These are phyloP conservation scores for Nebria ingens DNA, from an alignment of 1,140 invertebrate species.

Conservation along the genomic window DNA sequence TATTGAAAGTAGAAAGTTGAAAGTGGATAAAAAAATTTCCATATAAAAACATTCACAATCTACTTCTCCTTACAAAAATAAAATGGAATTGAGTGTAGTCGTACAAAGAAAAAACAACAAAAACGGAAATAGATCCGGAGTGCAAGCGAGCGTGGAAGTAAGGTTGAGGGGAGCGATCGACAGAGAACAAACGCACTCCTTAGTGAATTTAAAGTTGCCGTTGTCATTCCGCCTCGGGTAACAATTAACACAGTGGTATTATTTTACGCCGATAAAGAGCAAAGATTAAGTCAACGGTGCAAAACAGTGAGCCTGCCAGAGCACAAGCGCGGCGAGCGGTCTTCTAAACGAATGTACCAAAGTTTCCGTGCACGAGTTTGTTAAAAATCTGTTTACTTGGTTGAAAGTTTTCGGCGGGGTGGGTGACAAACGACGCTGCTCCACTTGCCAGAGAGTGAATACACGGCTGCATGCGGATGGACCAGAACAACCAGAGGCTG, in stretches of 20 bases:
- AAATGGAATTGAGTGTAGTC: too few relatives aligned
- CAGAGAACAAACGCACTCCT: not conserved
- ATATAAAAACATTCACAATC: too few relatives aligned
- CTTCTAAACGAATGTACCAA: not conserved
- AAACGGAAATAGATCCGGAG: too few relatives aligned
- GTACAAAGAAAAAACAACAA: too few relatives aligned
- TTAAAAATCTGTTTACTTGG: not conserved
- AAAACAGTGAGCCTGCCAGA: not conserved
- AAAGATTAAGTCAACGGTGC: not conserved
- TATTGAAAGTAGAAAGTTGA: too few relatives aligned
- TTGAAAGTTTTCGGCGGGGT: not conserved
- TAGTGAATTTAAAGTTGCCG: not conserved
- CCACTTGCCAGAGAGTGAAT: not conserved
- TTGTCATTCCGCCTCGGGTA: not conserved
- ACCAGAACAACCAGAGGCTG: too few relatives aligned
- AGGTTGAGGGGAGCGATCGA: too few relatives aligned
- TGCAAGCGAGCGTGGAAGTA: too few relatives aligned
- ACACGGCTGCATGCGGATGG: not conserved
- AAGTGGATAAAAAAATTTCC: too few relatives aligned
- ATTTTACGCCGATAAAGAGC: not conserved
- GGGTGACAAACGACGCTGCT: not conserved
- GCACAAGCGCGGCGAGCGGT: not conserved
- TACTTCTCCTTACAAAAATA: too few relatives aligned
- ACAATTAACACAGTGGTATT: not conserved
- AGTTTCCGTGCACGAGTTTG: not conserved